These are phyloP conservation scores for Astyanax mexicanus DNA, from an alignment of 2,797 vertebrate species.

Conservation along the genomic window DNA sequence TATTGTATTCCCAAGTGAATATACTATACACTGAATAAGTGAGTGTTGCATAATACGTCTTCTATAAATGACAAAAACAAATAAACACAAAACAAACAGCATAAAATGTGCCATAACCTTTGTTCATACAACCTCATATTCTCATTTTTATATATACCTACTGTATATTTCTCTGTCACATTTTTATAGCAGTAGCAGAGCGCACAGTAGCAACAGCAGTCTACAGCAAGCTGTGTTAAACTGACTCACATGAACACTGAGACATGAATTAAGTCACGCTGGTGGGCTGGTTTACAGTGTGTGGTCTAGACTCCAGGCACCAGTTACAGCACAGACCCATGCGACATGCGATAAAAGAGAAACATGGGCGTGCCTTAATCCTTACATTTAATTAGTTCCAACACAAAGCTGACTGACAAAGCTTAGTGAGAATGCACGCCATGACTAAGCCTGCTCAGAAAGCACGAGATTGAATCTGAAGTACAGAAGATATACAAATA, in stretches of 20 bases:
- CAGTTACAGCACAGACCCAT: background rate
- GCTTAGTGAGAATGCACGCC: background rate
- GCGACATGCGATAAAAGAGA: constrained; percentile 3
- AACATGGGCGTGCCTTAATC: constrained; percentile 23
- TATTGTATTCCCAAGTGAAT: too few relatives aligned
- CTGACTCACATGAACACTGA: background rate
- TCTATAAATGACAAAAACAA: too few relatives aligned
- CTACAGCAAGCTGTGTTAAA: constrained; percentile 23
- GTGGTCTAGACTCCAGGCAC: constrained; percentile 28
- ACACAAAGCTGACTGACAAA: constrained; percentile 8
- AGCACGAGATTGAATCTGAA: background rate
- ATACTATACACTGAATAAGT: too few relatives aligned
- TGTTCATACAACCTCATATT: too few relatives aligned
- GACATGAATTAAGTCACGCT: background rate
- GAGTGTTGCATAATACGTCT: too few relatives aligned
- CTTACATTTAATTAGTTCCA: constrained; percentile 23
- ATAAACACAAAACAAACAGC: too few relatives aligned
- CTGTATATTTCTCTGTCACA: too few relatives aligned
- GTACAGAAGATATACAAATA: background rate
- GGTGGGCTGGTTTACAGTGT: constrained; percentile 31
- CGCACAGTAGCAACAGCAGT: background rate
- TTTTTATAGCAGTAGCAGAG: too few relatives aligned
- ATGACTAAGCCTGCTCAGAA: background rate
- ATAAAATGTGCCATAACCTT: too few relatives aligned
- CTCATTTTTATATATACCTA: too few relatives aligned